Base-by-base conservation (phyloP, 1,140 invertebrate genomes). In the Pseudomyrmex sp. region DNA sequence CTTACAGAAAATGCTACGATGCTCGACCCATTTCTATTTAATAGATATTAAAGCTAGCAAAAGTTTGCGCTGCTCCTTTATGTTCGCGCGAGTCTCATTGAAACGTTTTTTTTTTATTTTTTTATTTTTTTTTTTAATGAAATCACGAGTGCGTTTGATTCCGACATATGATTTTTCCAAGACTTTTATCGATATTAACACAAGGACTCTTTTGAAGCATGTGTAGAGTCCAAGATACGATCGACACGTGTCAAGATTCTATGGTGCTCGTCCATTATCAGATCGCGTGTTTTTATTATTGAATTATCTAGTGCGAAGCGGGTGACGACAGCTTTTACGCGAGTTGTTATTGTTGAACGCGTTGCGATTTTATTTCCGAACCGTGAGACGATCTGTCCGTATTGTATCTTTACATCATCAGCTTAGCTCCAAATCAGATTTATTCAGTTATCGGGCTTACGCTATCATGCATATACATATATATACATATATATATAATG, bases 171-270 rank as follows among this genome's bases (percentile, higher is more conserved):
- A 68, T 13, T 56, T 52, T 69, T 5, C 15, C 35, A 5, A 35
- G 35, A 26, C 10, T 58, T 48, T 58, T 58, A 58, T 5, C 9
- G 52, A 69, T 58, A 56, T 77, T 66, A 35, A 15, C 9, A 5
- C 3, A 4, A 58, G 20, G 8, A 20, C 0, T 23, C 50, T n/a
- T 3, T 69, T 1, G 63, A n/a, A 77, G 56, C 63, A 58, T n/a
- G 23, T 70, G 52, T 79, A 35, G 35, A 35, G 35, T 23, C 26
- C 20, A 15, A 69, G 63, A 79, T 58, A 79, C 35, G 50, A 58
- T 58, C 52, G 35, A 70, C 44, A 70, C 13, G 26, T 69, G 65
- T 58, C 52, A 79, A 79, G 65, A 79, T 69, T 79, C 76, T 79
- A 48, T 58, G 20, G 13, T 52, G 7, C 20, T 58, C 50, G 35